Evolutionary conservation across 2,888 invertebrate species (phyloP).

Genomic region (Parasteatoda lunata): DNA sequence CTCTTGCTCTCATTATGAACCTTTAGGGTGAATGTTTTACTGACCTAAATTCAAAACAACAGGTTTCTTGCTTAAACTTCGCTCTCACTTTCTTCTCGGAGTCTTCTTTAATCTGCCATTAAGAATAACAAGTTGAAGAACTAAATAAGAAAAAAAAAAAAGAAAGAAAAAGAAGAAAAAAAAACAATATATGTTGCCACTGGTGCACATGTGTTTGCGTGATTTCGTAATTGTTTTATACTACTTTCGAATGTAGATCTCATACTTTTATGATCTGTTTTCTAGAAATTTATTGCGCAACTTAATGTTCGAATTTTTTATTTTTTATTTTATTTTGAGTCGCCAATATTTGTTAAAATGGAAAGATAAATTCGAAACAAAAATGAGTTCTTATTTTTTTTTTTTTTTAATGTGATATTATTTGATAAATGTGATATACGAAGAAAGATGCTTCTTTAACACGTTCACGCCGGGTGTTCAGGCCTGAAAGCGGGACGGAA

Average conservation of each 20-base stretch:
- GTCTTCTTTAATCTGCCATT: conserved; percentile 21
- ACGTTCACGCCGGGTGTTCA: no score
- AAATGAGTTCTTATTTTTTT: no score
- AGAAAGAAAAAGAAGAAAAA: background rate
- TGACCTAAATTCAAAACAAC: conserved; percentile 49
- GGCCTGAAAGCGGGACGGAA: no score
- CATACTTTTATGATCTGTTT: no score
- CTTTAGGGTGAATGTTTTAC: conserved; percentile 59
- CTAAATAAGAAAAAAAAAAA: conserved; percentile 1
- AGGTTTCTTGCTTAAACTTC: conserved; percentile 44
- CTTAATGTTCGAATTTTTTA: no score
- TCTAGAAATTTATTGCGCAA: no score
- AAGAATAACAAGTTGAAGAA: conserved; percentile 26
- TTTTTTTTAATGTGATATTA: no score
- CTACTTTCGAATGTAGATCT: background rate
- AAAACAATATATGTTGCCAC: conserved; percentile 22
- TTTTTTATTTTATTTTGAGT: no score
- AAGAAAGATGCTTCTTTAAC: no score
- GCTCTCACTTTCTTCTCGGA: conserved; percentile 55
- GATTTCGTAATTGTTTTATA: conserved; percentile 7
- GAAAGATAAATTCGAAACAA: no score
- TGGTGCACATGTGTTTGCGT: conserved; percentile 42
- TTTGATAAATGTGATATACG: no score
- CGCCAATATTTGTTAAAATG: no score
- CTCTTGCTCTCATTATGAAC: conserved; percentile 49